phyloP scores from a whole-genome alignment of 2,888 invertebrate species.

The Diaprepes abbreviatus region DNA sequence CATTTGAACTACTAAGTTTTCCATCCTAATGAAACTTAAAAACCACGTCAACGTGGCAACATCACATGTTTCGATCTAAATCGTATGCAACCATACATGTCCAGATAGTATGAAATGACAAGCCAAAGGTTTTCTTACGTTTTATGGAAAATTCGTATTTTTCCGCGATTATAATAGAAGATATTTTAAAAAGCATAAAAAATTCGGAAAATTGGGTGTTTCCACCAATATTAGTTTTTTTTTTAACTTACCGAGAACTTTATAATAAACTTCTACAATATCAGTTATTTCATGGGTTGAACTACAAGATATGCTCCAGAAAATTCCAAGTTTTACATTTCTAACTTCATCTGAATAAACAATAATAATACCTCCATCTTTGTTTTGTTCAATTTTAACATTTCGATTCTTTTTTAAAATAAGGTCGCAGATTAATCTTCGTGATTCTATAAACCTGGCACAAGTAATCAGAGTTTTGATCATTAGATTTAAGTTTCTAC shows the following conservation, averaged over 20 bases:
- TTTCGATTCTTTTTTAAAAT: conserved; percentile 9
- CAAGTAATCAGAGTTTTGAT: conserved; percentile 15
- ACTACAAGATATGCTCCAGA: conserved; percentile 25
- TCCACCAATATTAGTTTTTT: no score
- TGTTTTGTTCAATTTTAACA: conserved; percentile 18
- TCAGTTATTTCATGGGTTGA: conserved; percentile 8
- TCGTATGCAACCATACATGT: no score
- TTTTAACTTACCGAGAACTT: conserved; percentile 18
- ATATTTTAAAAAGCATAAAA: no score
- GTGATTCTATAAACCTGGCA: conserved; percentile 17
- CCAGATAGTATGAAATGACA: no score
- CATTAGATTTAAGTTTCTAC: conserved; percentile 30
- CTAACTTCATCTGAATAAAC: conserved; percentile 5
- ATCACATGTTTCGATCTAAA: no score
- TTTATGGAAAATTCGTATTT: no score
- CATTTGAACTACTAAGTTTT: no score
- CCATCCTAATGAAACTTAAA: no score
- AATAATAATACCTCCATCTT: conserved; percentile 32
- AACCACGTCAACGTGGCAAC: no score
- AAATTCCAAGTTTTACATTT: conserved; percentile 21
- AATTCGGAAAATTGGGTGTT: no score
- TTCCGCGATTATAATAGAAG: no score
- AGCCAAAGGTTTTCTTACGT: no score
- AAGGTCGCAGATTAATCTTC: conserved; percentile 22
- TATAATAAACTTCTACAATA: conserved; percentile 32